These are phyloP conservation scores for Sarotherodon lohbergeri DNA, from an alignment of 2,113 vertebrate species.

Conservation along the genomic window DNA sequence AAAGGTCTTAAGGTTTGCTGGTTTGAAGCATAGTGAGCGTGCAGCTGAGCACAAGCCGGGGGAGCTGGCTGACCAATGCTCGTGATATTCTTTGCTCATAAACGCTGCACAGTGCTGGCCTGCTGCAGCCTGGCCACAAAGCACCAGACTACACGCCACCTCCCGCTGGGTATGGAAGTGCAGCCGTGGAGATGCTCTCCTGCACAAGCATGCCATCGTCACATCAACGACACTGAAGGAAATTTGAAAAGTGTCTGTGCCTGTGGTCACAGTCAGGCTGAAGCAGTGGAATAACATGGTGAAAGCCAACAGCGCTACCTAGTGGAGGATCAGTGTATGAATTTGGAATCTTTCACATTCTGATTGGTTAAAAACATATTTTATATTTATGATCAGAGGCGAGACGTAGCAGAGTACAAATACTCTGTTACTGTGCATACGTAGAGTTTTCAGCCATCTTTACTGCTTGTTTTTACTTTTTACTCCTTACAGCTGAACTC, in stretches of 20 bases:
- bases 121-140: conserved; percentile 9
- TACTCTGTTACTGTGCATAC: not conserved
- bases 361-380: not conserved
- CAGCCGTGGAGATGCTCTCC: not conserved
- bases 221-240: not conserved
- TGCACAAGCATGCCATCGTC: not conserved
- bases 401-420: not conserved
- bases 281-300: conserved; percentile 4
- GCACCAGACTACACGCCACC: conserved; percentile 58
- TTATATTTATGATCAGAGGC: not conserved
- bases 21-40: conserved; percentile 14
- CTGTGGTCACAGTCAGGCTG: not conserved
- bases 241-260: not conserved
- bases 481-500: not conserved
- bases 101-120: not conserved
- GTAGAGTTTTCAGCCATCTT: not conserved
- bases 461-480: not conserved
- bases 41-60: not conserved
- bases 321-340: conserved; percentile 1
- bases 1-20: not conserved
- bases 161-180: conserved; percentile 74
- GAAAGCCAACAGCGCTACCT: conserved; percentile 30
- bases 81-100: conserved; percentile 33
- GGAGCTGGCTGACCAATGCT: not conserved
- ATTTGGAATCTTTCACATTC: rapidly evolving